phyloP scores from a whole-genome alignment of 2,797 vertebrate species.

The Typhlichthys eigenmanni region DNA sequence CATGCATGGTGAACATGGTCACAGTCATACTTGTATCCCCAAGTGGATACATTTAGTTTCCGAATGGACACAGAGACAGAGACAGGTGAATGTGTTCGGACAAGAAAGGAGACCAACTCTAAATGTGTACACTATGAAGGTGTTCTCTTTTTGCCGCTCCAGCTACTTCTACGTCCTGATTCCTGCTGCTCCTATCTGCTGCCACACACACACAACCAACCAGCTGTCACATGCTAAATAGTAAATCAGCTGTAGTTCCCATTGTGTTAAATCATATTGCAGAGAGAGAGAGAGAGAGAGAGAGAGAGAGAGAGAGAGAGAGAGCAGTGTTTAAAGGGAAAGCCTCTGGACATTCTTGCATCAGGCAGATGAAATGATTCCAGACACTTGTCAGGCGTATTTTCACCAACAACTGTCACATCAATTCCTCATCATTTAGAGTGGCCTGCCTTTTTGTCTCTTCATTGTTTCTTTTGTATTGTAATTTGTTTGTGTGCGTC shows the following conservation, averaged over 20 bases:
- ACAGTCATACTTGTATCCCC: no score
- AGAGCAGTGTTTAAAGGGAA: conserved; percentile 22
- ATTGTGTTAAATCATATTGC: conserved; percentile 18
- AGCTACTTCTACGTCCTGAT: conserved; percentile 3
- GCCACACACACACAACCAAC: background rate
- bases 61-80: background rate
- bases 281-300: background rate
- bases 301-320: conserved; percentile 6
- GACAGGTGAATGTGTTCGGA: background rate
- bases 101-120: background rate
- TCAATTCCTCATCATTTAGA: background rate
- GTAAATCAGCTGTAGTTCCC: conserved; percentile 27
- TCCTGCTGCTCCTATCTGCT: conserved; percentile 11
- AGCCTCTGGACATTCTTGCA: conserved; percentile 18
- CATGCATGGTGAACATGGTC: no score
- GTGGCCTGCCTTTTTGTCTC: background rate
- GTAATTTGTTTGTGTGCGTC: no score
- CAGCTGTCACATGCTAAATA: conserved; percentile 3
- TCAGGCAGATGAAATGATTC: conserved; percentile 17
- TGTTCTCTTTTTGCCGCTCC: conserved; percentile 27
- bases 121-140: no score
- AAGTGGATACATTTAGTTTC: no score
- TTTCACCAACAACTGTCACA: background rate
- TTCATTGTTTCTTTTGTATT: background rate
- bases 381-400: conserved; percentile 11